Evolutionary conservation across 2,113 vertebrate genomes (phyloP).

Genomic region (Empidonax alnorum): DNA sequence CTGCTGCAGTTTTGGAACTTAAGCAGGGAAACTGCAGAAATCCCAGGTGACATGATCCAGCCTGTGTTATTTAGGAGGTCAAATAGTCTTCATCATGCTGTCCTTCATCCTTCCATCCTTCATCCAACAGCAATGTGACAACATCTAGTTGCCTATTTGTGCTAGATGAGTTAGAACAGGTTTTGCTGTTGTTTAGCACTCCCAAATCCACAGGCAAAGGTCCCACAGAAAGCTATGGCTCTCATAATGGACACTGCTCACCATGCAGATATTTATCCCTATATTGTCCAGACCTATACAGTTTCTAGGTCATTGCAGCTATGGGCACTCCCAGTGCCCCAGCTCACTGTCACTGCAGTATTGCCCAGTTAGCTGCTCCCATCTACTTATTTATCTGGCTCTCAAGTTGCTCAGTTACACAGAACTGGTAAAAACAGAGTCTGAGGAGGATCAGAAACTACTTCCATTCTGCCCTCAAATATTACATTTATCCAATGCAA

Average conservation of each 20-base stretch:
- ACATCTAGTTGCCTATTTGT: not conserved
- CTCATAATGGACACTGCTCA: accelerated
- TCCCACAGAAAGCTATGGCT: not conserved
- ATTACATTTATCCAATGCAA: not conserved
- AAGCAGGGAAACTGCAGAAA: not conserved
- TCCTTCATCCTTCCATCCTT: not conserved
- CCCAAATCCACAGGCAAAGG: not conserved
- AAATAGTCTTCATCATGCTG: not conserved
- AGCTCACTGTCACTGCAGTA: not conserved
- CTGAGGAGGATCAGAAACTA: not conserved
- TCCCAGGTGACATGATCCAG: not conserved
- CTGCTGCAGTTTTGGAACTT: not conserved
- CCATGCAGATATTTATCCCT: not conserved
- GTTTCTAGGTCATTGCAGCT: not conserved
- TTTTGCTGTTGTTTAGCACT: not conserved
- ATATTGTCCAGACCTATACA: not conserved
- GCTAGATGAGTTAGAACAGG: not conserved
- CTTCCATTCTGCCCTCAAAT: not conserved
- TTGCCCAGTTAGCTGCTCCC: not conserved
- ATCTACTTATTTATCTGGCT: not conserved
- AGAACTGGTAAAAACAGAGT: not conserved
- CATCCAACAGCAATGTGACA: not conserved
- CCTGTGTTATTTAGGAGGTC: not conserved
- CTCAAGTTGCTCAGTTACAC: not conserved
- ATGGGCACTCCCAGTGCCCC: not conserved